Percentiles rank a stretch among this genome's conserved stretches.
phyloP scores from a whole-genome alignment of 1,140 invertebrate genomes.

The Drosophila pseudoobscura region DNA sequence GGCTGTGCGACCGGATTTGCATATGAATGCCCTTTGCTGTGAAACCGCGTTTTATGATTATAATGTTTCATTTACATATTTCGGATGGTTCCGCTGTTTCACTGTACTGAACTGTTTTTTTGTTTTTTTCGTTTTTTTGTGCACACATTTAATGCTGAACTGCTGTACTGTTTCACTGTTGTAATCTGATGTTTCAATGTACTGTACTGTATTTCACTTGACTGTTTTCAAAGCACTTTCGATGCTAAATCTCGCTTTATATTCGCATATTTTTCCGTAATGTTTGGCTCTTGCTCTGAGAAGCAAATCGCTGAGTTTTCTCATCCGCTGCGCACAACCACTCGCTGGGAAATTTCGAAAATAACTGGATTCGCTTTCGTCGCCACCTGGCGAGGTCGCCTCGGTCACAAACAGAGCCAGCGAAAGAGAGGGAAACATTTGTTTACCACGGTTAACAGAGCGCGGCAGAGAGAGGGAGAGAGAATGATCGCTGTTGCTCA shows the following conservation, averaged over 20 bases:
- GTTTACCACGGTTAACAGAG: constrained; percentile 48
- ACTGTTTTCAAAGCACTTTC: constrained; percentile 25
- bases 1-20: constrained; percentile 38
- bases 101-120: background rate
- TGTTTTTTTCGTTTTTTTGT: background rate
- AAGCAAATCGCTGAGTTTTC: constrained; percentile 5
- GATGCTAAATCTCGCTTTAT: constrained; percentile 17
- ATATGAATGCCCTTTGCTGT: constrained; percentile 44
- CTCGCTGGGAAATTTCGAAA: constrained; percentile 65
- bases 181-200: background rate
- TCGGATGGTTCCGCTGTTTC: constrained; percentile 7
- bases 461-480: background rate
- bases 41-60: constrained; percentile 48
- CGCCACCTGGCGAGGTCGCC: constrained; percentile 71
- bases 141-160: background rate
- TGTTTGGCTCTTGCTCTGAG: constrained; percentile 31
- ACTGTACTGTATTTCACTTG: constrained; percentile 32
- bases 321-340: constrained; percentile 48
- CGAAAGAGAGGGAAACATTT: constrained; percentile 19
- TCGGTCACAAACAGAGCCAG: constrained; percentile 27
- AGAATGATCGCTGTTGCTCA: constrained; percentile 5
- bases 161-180: background rate
- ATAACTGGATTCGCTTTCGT: constrained; percentile 75
- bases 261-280: constrained; percentile 40
- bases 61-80: constrained; percentile 45